Evolutionary conservation across 2,888 invertebrate genomes (phyloP).

Genomic region (Liodrosophila aerea): DNA sequence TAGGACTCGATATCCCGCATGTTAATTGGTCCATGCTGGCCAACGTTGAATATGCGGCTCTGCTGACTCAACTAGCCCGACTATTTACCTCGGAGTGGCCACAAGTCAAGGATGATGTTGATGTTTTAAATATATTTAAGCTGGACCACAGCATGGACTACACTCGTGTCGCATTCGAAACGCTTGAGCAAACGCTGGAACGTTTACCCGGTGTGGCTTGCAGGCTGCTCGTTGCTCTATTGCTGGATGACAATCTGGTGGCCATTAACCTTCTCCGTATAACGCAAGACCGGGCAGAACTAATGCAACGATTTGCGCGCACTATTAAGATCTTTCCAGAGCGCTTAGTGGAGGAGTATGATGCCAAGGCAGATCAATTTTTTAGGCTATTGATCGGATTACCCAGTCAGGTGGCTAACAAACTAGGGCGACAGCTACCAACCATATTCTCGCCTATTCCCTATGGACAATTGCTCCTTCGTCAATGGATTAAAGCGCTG

Average conservation of each 20-base stretch:
- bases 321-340: slow-evolving; percentile 66
- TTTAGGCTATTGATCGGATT: slow-evolving; percentile 87
- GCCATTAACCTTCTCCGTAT: slow-evolving; percentile 69
- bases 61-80: slow-evolving; percentile 83
- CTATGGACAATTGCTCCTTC: slow-evolving; percentile 85
- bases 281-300: slow-evolving; percentile 49
- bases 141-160: slow-evolving; percentile 77
- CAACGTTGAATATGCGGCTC: slow-evolving; percentile 83
- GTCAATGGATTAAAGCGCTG: slow-evolving; percentile 85
- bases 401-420: slow-evolving; percentile 89
- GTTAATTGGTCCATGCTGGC: slow-evolving; percentile 81
- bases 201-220: slow-evolving; percentile 44
- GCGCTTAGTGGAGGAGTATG: slow-evolving; percentile 57
- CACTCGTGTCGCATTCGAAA: slow-evolving; percentile 66
- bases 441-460: slow-evolving; percentile 84
- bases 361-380: slow-evolving; percentile 83
- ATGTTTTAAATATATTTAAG: slow-evolving; percentile 72
- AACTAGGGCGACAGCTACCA: slow-evolving; percentile 84
- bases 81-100: slow-evolving; percentile 86
- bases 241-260: slow-evolving; percentile 70
- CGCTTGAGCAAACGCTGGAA: slow-evolving; percentile 52
- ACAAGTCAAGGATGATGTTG: slow-evolving; percentile 48
- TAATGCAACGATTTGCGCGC: slow-evolving; percentile 51
- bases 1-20: slow-evolving; percentile 83
- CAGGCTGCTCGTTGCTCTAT: slow-evolving; percentile 56